These are phyloP conservation scores for Anastrepha obliqua DNA, from an alignment of 1,140 invertebrate genomes.

Conservation along the genomic window DNA sequence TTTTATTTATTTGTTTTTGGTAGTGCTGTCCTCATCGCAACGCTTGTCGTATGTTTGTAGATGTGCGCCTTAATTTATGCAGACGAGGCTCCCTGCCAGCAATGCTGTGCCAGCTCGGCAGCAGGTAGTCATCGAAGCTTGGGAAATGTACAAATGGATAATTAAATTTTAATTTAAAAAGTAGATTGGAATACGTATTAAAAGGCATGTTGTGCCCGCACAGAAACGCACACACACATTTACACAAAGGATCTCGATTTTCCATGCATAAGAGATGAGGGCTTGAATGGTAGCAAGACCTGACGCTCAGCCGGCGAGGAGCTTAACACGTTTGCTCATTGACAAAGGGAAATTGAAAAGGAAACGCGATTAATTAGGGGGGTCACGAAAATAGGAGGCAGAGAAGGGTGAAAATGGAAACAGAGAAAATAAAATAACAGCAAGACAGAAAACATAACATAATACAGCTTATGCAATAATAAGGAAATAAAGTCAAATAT, in stretches of 20 bases:
- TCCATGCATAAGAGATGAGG: background rate
- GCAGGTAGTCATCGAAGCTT: background rate
- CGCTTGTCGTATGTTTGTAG: background rate
- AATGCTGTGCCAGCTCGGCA: background rate
- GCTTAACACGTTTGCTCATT: background rate
- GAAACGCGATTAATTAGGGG: slow-evolving; percentile 10
- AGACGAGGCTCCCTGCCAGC: background rate
- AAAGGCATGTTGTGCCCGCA: no score
- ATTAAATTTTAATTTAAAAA: slow-evolving; percentile 46
- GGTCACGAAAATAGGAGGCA: background rate
- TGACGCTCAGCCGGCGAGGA: background rate
- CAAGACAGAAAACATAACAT: no score
- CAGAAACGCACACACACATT: background rate
- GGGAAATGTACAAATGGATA: background rate
- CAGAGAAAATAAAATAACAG: no score
- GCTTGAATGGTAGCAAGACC: background rate
- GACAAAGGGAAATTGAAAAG: background rate
- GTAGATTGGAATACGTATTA: background rate
- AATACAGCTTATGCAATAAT: no score
- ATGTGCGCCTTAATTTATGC: slow-evolving; percentile 26
- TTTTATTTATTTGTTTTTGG: background rate
- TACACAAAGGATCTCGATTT: background rate
- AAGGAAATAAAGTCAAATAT: no score
- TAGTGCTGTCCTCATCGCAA: background rate
- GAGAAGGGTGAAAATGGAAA: background rate